phyloP scores from a whole-genome alignment of 2,113 vertebrate species.

The Phalacrocorax aristotelis region DNA sequence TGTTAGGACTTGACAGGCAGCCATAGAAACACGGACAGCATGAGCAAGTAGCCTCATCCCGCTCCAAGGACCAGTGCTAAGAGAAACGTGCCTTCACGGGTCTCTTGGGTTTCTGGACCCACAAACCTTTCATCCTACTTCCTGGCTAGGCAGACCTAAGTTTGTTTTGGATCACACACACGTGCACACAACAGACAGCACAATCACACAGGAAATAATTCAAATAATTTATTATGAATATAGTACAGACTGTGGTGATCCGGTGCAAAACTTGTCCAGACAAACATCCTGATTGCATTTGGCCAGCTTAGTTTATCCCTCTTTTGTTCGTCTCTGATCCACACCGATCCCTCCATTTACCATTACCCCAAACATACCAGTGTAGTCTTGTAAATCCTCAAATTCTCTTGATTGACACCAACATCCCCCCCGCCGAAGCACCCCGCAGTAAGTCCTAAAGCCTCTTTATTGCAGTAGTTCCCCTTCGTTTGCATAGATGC shows the following conservation, averaged over 20 bases:
- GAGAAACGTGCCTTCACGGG: fast-evolving
- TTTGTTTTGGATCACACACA: neutral
- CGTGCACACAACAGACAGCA: neutral
- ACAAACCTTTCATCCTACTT: neutral
- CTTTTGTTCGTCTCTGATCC: neutral
- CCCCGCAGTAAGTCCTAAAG: neutral
- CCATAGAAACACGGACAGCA: neutral
- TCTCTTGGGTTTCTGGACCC: neutral
- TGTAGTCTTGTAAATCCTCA: neutral
- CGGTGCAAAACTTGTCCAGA: neutral
- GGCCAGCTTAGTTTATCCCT: neutral
- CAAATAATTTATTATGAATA: neutral
- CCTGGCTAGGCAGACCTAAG: neutral
- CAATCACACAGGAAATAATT: neutral
- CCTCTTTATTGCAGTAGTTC: neutral
- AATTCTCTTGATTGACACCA: neutral
- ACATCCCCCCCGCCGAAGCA: neutral
- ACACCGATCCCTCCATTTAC: neutral
- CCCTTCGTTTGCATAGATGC: neutral
- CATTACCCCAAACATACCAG: neutral
- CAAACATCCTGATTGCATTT: neutral
- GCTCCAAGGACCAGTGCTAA: neutral
- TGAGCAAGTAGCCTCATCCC: neutral
- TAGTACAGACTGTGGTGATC: neutral
- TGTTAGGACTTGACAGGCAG: neutral